phyloP scores from a whole-genome alignment of 2,797 vertebrate genomes.

The Catostomus latipinnis region DNA sequence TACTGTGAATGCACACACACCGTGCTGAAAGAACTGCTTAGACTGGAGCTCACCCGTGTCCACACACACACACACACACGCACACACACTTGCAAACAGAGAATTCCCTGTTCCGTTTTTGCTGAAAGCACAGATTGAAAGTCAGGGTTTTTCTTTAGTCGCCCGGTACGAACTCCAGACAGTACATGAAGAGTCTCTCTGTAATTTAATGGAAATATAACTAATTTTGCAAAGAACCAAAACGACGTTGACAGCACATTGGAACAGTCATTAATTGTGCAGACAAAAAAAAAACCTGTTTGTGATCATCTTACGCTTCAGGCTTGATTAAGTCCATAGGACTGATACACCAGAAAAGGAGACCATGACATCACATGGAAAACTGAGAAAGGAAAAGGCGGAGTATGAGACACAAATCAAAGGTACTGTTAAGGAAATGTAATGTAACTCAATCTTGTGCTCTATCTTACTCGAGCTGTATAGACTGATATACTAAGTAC shows the following conservation, averaged over 20 bases:
- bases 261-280: neutral
- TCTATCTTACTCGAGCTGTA: too few species aligned
- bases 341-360: conserved; percentile 32
- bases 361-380: conserved; percentile 87
- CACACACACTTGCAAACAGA: conserved; percentile 26
- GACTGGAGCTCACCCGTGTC: conserved; percentile 37
- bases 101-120: conserved; percentile 52
- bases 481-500: neutral
- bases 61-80: conserved; percentile 38
- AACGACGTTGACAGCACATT: neutral
- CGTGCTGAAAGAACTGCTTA: conserved; percentile 41
- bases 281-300: neutral
- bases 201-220: conserved; percentile 14
- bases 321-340: neutral
- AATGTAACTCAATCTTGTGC: neutral
- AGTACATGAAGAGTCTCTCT: neutral
- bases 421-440: conserved; percentile 73
- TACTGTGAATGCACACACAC: conserved; percentile 36
- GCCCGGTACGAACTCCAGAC: conserved; percentile 10
- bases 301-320: neutral
- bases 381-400: conserved; percentile 85
- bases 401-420: conserved; percentile 90
- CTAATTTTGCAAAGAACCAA: neutral
- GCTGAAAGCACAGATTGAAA: conserved; percentile 25
- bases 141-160: neutral